Conservation (phyloP, 2,888 invertebrate genomes). For the Trissoscelio sp. region DNA sequence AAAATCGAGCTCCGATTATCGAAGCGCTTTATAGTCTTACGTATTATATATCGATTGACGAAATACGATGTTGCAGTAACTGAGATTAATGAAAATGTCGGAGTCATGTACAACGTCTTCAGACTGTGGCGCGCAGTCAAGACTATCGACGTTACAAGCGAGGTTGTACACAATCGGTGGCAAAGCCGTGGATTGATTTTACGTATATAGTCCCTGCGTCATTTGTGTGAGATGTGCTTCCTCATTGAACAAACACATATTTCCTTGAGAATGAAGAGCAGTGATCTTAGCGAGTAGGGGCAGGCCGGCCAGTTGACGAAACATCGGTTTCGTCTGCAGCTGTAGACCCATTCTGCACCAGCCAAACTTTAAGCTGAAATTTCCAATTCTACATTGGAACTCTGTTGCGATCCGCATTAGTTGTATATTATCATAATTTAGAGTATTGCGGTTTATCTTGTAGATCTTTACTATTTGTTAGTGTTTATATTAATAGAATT, state of each 20-base stretch:
- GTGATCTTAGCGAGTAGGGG: conserved; percentile 41
- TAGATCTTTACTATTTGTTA: no score
- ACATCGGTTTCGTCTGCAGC: conserved; percentile 58
- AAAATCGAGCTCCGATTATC: not conserved
- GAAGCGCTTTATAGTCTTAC: no score
- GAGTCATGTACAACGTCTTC: conserved; percentile 57
- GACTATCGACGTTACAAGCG: conserved; percentile 68
- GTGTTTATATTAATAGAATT: no score
- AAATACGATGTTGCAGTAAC: conserved; percentile 39
- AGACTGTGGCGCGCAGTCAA: conserved; percentile 39
- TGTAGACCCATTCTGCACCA: conserved; percentile 40
- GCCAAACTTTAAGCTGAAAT: conserved; percentile 52
- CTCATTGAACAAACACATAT: conserved; percentile 72
- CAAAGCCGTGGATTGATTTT: conserved; percentile 81
- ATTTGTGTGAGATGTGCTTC: conserved; percentile 75
- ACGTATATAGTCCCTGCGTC: conserved; percentile 76
- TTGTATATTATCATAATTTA: conserved; percentile 53
- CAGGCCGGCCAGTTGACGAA: conserved; percentile 54
- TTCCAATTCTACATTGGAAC: conserved; percentile 51
- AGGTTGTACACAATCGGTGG: conserved; percentile 76
- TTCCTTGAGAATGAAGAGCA: conserved; percentile 66
- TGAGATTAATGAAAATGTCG: conserved; percentile 65
- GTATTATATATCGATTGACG: not conserved
- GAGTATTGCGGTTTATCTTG: conserved; percentile 15
- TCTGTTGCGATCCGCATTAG: conserved; percentile 49